phyloP scores from a whole-genome alignment of 2,797 vertebrate species.

The Hapalemur alaotrensis region DNA sequence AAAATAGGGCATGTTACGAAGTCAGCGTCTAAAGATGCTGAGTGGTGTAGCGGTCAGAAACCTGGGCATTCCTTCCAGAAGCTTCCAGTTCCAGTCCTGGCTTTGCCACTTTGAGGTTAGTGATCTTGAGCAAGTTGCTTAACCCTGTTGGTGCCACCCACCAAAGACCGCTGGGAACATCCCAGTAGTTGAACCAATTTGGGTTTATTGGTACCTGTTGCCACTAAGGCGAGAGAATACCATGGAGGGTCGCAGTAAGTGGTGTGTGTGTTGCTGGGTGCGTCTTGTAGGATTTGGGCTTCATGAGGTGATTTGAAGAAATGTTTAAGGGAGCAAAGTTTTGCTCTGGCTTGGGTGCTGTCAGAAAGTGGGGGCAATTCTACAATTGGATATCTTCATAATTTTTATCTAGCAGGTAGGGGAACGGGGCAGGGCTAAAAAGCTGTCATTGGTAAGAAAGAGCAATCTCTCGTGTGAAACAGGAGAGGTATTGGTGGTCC shows the following conservation, averaged over 20 bases:
- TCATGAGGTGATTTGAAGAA: not conserved
- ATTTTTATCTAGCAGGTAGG: not conserved
- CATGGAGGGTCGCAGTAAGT: not conserved
- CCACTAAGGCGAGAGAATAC: not conserved
- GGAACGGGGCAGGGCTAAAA: not conserved
- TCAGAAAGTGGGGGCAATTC: not conserved
- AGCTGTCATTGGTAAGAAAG: not conserved
- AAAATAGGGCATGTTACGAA: not conserved
- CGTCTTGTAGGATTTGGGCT: not conserved
- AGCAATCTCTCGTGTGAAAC: not conserved
- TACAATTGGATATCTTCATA: not conserved
- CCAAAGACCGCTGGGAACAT: not conserved
- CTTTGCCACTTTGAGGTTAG: not conserved
- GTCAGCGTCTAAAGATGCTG: not conserved
- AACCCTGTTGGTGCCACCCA: not conserved
- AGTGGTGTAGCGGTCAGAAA: not conserved
- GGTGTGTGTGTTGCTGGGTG: not conserved
- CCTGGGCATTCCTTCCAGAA: not conserved
- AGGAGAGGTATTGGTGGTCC: not conserved
- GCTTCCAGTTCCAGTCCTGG: not conserved
- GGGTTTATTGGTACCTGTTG: not conserved
- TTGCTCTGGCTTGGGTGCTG: not conserved
- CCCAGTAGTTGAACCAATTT: not conserved
- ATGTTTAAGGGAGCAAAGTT: not conserved
- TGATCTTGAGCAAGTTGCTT: not conserved